These are phyloP conservation scores for Protonibea diacanthus DNA, from an alignment of 2,797 vertebrate species.

Conservation along the genomic window DNA sequence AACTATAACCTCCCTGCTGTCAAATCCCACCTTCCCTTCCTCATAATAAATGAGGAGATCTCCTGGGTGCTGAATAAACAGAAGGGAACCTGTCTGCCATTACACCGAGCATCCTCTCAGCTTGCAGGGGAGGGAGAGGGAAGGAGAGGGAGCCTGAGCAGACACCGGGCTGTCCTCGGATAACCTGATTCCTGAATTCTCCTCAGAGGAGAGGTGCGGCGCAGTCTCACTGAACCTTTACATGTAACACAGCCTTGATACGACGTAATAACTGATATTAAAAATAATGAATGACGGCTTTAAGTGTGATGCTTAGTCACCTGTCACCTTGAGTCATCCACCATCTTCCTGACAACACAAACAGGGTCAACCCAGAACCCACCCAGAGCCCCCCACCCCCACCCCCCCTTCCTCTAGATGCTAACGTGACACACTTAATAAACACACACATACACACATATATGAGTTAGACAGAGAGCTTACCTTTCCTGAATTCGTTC, in stretches of 20 bases:
- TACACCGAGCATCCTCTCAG: constrained; percentile 46
- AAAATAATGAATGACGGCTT: neutral
- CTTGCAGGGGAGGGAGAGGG: constrained; percentile 18
- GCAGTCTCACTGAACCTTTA: neutral
- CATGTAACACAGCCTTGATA: neutral
- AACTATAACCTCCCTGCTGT: too few relatives aligned
- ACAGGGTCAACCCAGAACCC: neutral
- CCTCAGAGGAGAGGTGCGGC: neutral
- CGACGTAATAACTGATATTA: neutral
- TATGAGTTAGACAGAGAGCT: neutral
- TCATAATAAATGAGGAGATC: neutral
- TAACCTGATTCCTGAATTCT: constrained; percentile 50
- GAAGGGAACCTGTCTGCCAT: constrained; percentile 26
- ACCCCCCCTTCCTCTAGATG: constrained; percentile 9
- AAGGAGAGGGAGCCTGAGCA: neutral
- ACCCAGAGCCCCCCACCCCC: neutral
- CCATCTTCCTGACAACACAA: constrained; percentile 22
- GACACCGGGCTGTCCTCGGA: constrained; percentile 59
- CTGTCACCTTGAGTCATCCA: constrained; percentile 32
- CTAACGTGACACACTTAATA: constrained; percentile 12
- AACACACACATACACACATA: too few relatives aligned
- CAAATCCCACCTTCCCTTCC: neutral
- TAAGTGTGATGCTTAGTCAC: neutral
- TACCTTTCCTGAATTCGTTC: constrained; percentile 83
- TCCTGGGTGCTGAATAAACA: neutral